These are phyloP conservation scores for Luehdorfia chinensis DNA, from an alignment of 1,140 invertebrate genomes.

Conservation along the genomic window DNA sequence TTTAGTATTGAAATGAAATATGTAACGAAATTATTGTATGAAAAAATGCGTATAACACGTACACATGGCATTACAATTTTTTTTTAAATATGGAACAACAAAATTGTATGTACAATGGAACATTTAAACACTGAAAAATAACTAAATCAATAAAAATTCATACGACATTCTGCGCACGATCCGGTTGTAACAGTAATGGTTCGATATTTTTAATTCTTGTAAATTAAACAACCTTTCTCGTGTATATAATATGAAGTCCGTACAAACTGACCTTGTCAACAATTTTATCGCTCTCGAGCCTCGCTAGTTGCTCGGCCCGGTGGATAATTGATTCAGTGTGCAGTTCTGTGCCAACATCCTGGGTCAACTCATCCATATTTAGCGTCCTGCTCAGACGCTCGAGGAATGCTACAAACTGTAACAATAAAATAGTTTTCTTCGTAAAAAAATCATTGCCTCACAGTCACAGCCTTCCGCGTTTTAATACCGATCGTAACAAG, in stretches of 20 bases:
- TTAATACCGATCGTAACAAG: neutral
- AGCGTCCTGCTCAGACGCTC: constrained; percentile 84
- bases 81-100: too few species aligned
- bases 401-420: constrained; percentile 84
- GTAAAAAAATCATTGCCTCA: constrained; percentile 15
- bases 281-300: constrained; percentile 87
- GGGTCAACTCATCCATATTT: constrained; percentile 87
- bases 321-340: constrained; percentile 87
- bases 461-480: constrained; percentile 20
- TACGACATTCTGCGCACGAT: constrained; percentile 6
- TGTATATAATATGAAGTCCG: constrained; percentile 15
- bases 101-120: too few species aligned
- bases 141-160: too few species aligned
- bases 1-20: too few species aligned
- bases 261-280: constrained; percentile 83
- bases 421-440: constrained; percentile 26
- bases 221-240: constrained; percentile 27
- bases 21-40: too few species aligned
- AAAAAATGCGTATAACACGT: too few species aligned
- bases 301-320: constrained; percentile 85
- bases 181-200: constrained; percentile 9
- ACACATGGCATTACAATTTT: too few species aligned
- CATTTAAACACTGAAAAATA: too few species aligned
- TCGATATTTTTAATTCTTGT: constrained; percentile 7
- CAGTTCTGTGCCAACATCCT: constrained; percentile 87